These are phyloP conservation scores for Atherix ibis DNA, from an alignment of 2,888 invertebrate genomes.

Conservation along the genomic window DNA sequence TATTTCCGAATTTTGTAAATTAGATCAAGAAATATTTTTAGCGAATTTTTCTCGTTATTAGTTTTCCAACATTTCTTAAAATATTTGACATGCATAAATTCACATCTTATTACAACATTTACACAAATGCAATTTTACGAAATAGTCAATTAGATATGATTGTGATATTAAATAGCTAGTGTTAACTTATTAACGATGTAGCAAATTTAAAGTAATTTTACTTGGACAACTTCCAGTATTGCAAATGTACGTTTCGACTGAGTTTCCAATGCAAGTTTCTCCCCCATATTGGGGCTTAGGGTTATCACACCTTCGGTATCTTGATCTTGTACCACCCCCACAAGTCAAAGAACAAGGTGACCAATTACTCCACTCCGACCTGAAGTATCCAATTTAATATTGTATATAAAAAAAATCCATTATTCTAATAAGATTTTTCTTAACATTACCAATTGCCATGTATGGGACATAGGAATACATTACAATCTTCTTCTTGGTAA, in stretches of 20 bases:
- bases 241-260: background rate
- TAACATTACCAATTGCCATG: constrained; percentile 26
- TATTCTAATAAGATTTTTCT: background rate
- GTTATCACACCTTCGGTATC: constrained; percentile 1
- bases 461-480: constrained; percentile 28
- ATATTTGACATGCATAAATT: too few species aligned
- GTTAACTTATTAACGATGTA: too few species aligned
- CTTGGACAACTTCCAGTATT: background rate
- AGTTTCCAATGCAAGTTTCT: background rate
- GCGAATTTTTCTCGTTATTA: too few species aligned
- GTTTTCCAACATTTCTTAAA: too few species aligned
- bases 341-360: constrained; percentile 3
- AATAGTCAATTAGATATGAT: background rate
- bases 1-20: too few species aligned
- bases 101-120: constrained; percentile 7
- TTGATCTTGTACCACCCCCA: background rate
- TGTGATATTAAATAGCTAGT: too few species aligned
- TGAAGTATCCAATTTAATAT: too few species aligned
- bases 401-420: too few species aligned
- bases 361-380: constrained; percentile 3
- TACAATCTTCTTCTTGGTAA: constrained; percentile 28
- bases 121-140: background rate
- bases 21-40: too few species aligned
- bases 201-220: too few species aligned
- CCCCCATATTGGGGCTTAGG: background rate